Evolutionary conservation across 2,113 vertebrate species (phyloP).

Genomic region (Sclerurus mexicanus): DNA sequence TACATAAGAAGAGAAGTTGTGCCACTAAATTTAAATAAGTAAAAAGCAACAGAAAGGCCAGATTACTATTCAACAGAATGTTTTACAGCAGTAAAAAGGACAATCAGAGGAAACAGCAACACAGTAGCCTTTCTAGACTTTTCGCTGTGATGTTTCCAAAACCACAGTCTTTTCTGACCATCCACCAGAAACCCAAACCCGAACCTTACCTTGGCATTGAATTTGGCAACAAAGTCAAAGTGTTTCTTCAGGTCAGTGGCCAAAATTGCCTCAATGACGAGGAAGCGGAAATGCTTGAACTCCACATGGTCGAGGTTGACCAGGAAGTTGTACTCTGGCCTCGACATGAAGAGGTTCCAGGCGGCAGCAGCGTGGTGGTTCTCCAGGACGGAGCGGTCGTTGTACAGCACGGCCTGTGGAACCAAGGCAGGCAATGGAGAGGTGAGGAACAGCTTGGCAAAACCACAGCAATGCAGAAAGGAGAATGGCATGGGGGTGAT

Average conservation of each 20-base stretch:
- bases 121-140: neutral
- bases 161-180: neutral
- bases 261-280: constrained; percentile 97
- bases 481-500: neutral
- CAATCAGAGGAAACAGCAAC: neutral
- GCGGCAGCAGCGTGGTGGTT: constrained; percentile 97
- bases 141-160: neutral
- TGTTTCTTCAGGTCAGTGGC: constrained; percentile 98
- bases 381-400: constrained; percentile 95
- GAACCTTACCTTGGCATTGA: constrained; percentile 90
- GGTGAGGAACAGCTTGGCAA: neutral
- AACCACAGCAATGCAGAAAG: neutral
- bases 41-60: neutral
- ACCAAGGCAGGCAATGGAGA: neutral
- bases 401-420: constrained; percentile 91
- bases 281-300: constrained; percentile 97
- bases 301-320: constrained; percentile 92
- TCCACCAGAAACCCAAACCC: neutral
- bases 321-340: constrained; percentile 94
- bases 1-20: neutral
- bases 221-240: constrained; percentile 95
- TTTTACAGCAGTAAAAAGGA: neutral
- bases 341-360: constrained; percentile 97
- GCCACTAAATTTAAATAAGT: neutral
- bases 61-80: neutral